A percentile compares a stretch with the other conserved stretches of the same genome.
phyloP scores from a whole-genome alignment of 2,113 vertebrate species.

The Pelvicachromis taeniatus region DNA sequence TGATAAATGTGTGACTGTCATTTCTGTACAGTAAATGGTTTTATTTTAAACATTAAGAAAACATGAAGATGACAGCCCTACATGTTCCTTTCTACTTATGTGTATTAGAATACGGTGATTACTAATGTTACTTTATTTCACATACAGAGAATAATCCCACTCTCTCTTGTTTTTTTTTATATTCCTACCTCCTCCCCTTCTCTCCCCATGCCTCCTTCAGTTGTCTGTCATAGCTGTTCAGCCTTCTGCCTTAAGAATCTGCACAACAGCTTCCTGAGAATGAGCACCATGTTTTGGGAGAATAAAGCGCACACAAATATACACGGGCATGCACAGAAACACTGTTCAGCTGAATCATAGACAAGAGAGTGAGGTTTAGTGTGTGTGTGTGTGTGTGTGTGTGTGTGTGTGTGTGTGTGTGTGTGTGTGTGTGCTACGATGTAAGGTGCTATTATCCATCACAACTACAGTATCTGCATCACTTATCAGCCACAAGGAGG shows the following conservation, averaged over 20 bases:
- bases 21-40: neutral
- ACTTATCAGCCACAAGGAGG: slow-evolving; percentile 52
- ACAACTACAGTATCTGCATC: slow-evolving; percentile 49
- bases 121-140: slow-evolving; percentile 34
- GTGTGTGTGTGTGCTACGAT: neutral
- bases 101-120: slow-evolving; percentile 17
- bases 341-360: slow-evolving; percentile 16
- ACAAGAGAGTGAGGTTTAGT: neutral
- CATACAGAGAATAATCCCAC: slow-evolving; percentile 37
- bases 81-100: slow-evolving; percentile 3
- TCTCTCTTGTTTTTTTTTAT: neutral
- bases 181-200: neutral
- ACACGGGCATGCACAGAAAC: neutral
- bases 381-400: neutral
- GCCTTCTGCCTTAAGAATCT: slow-evolving; percentile 46
- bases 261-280: slow-evolving; percentile 31
- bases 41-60: neutral
- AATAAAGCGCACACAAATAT: slow-evolving; percentile 12
- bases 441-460: slow-evolving; percentile 42
- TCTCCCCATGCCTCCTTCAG: neutral
- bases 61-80: neutral
- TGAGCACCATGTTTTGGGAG: slow-evolving; percentile 6
- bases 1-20: neutral
- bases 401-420: neutral
- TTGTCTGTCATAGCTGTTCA: slow-evolving; percentile 8